Conservation (phyloP, 2,888 invertebrate species). For the Glaucopsyche alexis region DNA sequence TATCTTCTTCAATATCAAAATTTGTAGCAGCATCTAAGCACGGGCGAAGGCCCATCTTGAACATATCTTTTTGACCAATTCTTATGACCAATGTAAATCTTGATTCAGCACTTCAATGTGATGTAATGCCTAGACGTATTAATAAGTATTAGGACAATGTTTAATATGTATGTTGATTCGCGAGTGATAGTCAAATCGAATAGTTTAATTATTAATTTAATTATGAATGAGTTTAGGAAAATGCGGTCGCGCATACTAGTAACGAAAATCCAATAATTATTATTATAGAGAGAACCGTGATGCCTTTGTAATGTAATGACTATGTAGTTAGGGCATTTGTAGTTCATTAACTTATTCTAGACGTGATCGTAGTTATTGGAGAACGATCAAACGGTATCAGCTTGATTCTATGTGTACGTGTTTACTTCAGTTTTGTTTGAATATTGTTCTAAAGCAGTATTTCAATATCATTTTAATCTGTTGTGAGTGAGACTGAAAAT, state of each 20-base stretch:
- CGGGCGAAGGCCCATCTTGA: constrained; percentile 60
- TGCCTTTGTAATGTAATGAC: constrained; percentile 75
- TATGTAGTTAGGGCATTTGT: constrained; percentile 71
- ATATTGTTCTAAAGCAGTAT: constrained; percentile 71
- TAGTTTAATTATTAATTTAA: constrained; percentile 76
- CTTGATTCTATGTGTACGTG: constrained; percentile 50
- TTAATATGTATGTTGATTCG: constrained; percentile 67
- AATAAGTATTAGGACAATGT: constrained; percentile 78
- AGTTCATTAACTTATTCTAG: constrained; percentile 76
- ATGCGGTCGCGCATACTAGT: constrained; percentile 80
- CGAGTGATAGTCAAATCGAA: constrained; percentile 78
- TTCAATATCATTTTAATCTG: constrained; percentile 71
- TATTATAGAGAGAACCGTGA: constrained; percentile 67
- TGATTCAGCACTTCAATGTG: constrained; percentile 74
- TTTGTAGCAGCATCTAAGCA: constrained; percentile 54
- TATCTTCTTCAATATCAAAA: constrained; percentile 74
- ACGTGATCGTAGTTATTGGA: constrained; percentile 69
- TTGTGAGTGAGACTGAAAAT: constrained; percentile 75
- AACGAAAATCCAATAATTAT: constrained; percentile 80
- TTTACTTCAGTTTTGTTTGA: constrained; percentile 52
- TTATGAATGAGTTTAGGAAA: constrained; percentile 75
- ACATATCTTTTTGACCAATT: constrained; percentile 78
- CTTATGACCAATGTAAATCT: constrained; percentile 68
- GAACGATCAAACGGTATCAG: constrained; percentile 73
- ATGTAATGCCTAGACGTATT: constrained; percentile 77